Percentiles rank a stretch among this genome's conserved stretches.
These are phyloP conservation scores for Brachyptera putata DNA, from an alignment of 2,888 invertebrate species.

Conservation along the genomic window DNA sequence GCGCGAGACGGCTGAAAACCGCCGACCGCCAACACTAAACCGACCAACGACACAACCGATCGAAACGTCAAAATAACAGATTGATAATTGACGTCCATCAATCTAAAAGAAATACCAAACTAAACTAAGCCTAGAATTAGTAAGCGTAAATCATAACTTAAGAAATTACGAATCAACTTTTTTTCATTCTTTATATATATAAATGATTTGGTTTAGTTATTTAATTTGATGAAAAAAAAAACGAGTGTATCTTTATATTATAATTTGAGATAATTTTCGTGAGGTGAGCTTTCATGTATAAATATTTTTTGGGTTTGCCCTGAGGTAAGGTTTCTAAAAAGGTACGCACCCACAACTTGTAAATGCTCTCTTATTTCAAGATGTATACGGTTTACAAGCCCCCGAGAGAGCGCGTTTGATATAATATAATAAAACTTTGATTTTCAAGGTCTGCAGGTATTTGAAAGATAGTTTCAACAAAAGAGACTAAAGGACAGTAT, in stretches of 20 bases:
- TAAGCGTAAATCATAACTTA: constrained; percentile 11
- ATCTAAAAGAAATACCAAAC: constrained; percentile 1
- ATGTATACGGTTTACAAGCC: not conserved
- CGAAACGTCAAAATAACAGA: not conserved
- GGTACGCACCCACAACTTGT: constrained; percentile 9
- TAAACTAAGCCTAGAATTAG: not conserved
- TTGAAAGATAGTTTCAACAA: no score
- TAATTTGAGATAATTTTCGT: constrained; percentile 12
- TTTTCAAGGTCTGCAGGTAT: constrained; percentile 1
- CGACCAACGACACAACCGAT: no score
- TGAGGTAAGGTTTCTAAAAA: not conserved
- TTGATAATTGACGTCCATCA: constrained; percentile 20
- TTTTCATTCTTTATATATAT: not conserved
- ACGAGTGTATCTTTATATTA: not conserved
- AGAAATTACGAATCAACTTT: constrained; percentile 14
- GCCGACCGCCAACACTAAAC: no score
- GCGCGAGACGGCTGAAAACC: not conserved
- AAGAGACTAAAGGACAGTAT: constrained; percentile 6
- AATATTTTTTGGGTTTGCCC: not conserved
- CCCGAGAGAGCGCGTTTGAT: not conserved
- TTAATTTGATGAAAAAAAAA: constrained; percentile 6
- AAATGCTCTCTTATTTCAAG: no score
- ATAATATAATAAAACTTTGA: constrained; percentile 10
- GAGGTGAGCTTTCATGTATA: not conserved
- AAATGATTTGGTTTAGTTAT: not conserved